Base-by-base conservation (phyloP, 2,888 invertebrate genomes). In the Eilema griseolum region DNA sequence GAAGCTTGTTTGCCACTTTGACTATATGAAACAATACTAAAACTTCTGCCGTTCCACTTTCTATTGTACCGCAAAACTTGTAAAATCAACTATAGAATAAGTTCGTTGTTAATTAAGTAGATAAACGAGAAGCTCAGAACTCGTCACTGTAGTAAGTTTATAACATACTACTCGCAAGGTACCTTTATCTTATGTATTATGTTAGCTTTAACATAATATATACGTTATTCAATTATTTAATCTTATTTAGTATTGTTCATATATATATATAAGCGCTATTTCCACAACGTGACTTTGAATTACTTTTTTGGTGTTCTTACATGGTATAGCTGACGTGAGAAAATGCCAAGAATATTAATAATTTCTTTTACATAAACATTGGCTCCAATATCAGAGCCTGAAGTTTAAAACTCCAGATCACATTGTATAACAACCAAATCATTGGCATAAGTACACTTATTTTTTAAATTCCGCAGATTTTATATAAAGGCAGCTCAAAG, bases 51-150 rank as follows among this genome's bases (percentile, higher is more conserved):
- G 20, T 20, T 37, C 10, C 24, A 52, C 63, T 28, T 64, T 24
- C 62, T 28, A n/a, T 64, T 26, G 23, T 65, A 56, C n/a, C 16
- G n/a, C 33, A 59, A 66, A 66, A 59, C 66, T 59, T 66, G 20
- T 37, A 59, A 59, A 57, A 24, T 66, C 37, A 37, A 66, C 66
- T 66, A 66, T 26, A 24, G 66, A 33, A 66, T 16, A 66, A 41
- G 33, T 66, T 65, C 1, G 20, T 26, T 59, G 26, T 41, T 59
- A 26, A 26, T 3, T 16, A 37, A 66, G 66, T 41, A 60, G 59
- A 60, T 37, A 28, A 66, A 59, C 26, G 59, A 66, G 12, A 23
- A n/a, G 59, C 20, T 66, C 26, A 10, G 16, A 59, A 41, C 26
- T 60, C 59, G 59, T 66, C 41, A 41, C 20, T 37, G 12, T 26